Percentiles rank a stretch among this genome's conserved stretches.
Evolutionary conservation across 2,113 vertebrate genomes (phyloP).

Genomic region (Antennarius striatus): DNA sequence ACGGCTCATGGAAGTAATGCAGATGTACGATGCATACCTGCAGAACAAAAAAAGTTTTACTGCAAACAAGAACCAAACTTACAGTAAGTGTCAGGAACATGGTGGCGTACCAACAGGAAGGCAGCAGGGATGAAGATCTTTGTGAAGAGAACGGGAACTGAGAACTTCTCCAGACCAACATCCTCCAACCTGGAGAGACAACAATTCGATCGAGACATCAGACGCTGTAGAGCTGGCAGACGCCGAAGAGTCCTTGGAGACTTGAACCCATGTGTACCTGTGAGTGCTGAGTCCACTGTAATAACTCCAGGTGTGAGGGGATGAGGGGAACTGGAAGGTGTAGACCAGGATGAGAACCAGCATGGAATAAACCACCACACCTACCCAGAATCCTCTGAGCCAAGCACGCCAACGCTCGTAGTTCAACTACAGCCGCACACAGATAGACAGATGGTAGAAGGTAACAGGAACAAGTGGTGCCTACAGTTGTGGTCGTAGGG

Average conservation of each 20-base stretch:
- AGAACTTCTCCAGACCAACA: constrained; percentile 90
- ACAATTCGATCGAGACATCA: neutral
- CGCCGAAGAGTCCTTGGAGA: neutral
- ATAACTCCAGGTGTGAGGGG: constrained; percentile 88
- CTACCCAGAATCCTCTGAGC: constrained; percentile 96
- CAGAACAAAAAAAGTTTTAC: neutral
- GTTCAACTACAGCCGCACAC: constrained; percentile 81
- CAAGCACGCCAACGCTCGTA: constrained; percentile 93
- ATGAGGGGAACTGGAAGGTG: constrained; percentile 94
- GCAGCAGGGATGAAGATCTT: constrained; percentile 94
- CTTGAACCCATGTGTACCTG: constrained; percentile 26
- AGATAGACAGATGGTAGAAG: neutral
- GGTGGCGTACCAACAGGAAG: constrained; percentile 82
- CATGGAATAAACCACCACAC: constrained; percentile 95
- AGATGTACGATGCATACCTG: constrained; percentile 91
- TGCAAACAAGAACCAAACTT: neutral
- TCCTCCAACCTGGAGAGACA: constrained; percentile 82
- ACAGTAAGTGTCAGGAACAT: neutral
- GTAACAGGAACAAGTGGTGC: neutral
- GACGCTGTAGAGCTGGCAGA: neutral
- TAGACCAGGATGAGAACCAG: constrained; percentile 94
- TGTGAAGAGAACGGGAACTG: constrained; percentile 88
- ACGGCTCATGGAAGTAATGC: constrained; percentile 93
- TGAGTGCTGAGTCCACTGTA: constrained; percentile 87
- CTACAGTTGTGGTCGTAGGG: neutral